Evolutionary conservation across 2,888 invertebrate genomes (phyloP).

Genomic region (Mystacides longicornis): DNA sequence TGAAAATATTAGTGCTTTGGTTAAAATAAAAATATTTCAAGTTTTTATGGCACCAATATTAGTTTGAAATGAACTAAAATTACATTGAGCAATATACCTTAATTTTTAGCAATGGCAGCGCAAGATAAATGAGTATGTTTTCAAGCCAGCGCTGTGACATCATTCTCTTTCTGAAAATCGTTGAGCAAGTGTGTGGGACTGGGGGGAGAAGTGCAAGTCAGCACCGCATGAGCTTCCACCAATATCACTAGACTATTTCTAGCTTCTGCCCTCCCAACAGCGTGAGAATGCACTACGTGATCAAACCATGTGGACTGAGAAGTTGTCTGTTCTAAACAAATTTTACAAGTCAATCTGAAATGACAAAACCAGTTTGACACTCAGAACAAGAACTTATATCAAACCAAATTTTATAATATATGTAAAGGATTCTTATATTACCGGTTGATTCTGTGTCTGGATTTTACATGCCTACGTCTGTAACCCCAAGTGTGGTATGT

Average conservation of each 20-base stretch:
- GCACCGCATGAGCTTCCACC: constrained; percentile 56
- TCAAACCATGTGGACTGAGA: constrained; percentile 54
- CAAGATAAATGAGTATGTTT: too few relatives aligned
- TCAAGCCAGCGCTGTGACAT: too few relatives aligned
- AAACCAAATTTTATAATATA: neutral
- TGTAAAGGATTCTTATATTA: constrained; percentile 26
- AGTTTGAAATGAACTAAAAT: too few relatives aligned
- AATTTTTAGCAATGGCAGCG: too few relatives aligned
- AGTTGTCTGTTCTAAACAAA: constrained; percentile 45
- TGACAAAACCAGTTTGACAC: neutral
- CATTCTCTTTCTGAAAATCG: constrained; percentile 27
- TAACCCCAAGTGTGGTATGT: constrained; percentile 60
- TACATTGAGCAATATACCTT: too few relatives aligned
- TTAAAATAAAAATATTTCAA: too few relatives aligned
- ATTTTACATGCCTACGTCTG: constrained; percentile 54
- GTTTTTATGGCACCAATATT: too few relatives aligned
- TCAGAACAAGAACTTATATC: neutral
- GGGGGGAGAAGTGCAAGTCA: constrained; percentile 35
- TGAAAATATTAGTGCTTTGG: too few relatives aligned
- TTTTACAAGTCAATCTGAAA: constrained; percentile 48
- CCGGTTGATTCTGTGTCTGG: constrained; percentile 49
- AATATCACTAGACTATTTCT: constrained; percentile 54
- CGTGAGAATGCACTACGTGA: constrained; percentile 51
- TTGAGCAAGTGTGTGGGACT: constrained; percentile 43
- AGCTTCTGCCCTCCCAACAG: constrained; percentile 50